Base-by-base conservation (phyloP, 2,888 invertebrate genomes). In the Lamproptera curius region DNA sequence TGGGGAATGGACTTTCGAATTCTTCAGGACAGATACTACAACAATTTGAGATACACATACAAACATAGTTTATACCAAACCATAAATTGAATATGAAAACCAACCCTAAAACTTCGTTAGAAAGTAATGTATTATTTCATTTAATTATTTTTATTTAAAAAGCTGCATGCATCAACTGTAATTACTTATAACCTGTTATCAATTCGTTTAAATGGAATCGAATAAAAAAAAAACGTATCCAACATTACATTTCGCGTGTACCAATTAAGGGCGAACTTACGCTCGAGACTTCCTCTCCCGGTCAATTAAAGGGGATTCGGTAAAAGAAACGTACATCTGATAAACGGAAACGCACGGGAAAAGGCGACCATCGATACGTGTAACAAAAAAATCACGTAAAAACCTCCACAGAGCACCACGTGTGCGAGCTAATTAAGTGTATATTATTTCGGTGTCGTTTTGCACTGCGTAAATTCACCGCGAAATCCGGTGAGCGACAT, bases 401-500 rank as follows among this genome's bases (percentile, higher is more conserved):
- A 65, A 65, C 39, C 58, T 46, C 54, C 56, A 59, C 54, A 51
- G 47, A 57, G n/a, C 58, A 26, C 56, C 71, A 73, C 72, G 73
- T 73, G 73, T 67, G 55, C 53, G 54, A 57, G 64, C 73, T 76
- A 81, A 83, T 81, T 84, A 80, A 70, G 58, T 45, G 64, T 55
- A 73, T 63, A 73, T 65, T 71, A 73, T 73, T 76, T 69, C 71
- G 65, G 74, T 75, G 82, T 81, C 84, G 83, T 83, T 86, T 86
- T 80, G 70, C 78, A 75, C 76, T 70, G 74, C 78, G 70, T 85
- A 86, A 86, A 84, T 86, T 78, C 69, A 67, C 71, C 67, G 73
- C 76, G 73, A 83, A 84, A 83, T 80, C 83, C 76, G 62, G 71
- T 70, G 80, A 76, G 72, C 75, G 74, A 74, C 78, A 73, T 85